Evolutionary conservation across 2,888 invertebrate species (phyloP).

Genomic region (Eristalinus sepulchralis): DNA sequence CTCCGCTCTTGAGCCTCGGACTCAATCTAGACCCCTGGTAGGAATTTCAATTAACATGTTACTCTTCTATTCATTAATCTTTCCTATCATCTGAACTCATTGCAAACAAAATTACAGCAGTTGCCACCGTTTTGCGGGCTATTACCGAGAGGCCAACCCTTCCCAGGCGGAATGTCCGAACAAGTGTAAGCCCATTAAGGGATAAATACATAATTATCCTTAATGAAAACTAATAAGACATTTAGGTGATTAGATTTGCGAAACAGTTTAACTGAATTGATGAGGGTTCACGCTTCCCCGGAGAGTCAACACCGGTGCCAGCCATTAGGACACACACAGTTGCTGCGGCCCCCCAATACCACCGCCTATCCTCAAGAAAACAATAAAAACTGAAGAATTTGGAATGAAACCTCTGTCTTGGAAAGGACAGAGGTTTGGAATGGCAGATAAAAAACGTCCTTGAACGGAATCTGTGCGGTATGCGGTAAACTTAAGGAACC

Average conservation of each 20-base stretch:
- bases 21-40: neutral
- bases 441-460: neutral
- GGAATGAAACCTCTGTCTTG: neutral
- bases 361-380: slow-evolving; percentile 26
- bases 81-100: neutral
- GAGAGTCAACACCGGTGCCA: neutral
- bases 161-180: neutral
- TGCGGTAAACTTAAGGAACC: slow-evolving; percentile 20
- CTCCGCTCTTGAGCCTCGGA: neutral
- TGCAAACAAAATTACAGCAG: neutral
- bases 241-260: slow-evolving; percentile 46
- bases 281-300: slow-evolving; percentile 27
- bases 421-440: slow-evolving; percentile 8
- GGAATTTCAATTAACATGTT: neutral
- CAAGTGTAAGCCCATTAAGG: slow-evolving; percentile 42
- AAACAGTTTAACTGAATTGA: slow-evolving; percentile 51
- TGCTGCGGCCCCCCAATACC: no score
- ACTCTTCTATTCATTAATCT: neutral
- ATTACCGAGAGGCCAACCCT: neutral
- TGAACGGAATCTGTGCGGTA: neutral
- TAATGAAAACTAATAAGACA: slow-evolving; percentile 59
- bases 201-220: slow-evolving; percentile 54
- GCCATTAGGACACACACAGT: neutral
- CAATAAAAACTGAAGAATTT: neutral
- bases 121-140: neutral